Conservation (phyloP, 2,888 invertebrate genomes). For the Pollenia angustigena region DNA sequence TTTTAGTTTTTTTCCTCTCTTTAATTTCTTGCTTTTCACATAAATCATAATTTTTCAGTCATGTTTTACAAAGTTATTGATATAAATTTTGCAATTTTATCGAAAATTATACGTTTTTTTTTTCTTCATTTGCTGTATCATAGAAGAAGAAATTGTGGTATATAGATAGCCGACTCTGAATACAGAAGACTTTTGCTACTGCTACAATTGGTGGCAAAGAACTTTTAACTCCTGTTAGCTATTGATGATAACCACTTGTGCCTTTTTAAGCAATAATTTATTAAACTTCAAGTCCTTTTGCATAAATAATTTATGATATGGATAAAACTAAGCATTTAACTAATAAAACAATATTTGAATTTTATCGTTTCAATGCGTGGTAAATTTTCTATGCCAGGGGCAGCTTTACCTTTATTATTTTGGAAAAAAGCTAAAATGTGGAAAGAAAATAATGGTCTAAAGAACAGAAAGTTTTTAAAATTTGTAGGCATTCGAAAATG, state of each 20-base stretch:
- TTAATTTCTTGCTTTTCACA: conserved; percentile 4
- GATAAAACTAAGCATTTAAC: conserved; percentile 53
- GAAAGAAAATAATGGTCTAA: background rate
- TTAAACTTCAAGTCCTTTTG: conserved; percentile 51
- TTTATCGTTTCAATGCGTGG: conserved; percentile 6
- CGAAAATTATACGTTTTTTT: conserved; percentile 33
- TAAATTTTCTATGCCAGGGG: conserved; percentile 22
- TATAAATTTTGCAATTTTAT: conserved; percentile 67
- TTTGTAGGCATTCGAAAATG: background rate
- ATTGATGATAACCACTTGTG: conserved; percentile 65
- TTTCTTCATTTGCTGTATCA: conserved; percentile 1
- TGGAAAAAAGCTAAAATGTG: background rate
- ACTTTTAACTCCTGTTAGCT: conserved; percentile 39
- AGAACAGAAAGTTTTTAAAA: background rate
- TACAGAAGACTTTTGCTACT: conserved; percentile 1
- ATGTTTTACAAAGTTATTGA: conserved; percentile 73
- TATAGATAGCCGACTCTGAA: background rate
- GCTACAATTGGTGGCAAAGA: background rate
- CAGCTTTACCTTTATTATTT: conserved; percentile 22
- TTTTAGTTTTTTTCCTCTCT: background rate
- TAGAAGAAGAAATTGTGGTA: background rate
- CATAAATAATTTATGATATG: conserved; percentile 64
- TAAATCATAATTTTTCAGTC: conserved; percentile 71
- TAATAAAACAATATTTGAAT: conserved; percentile 52
- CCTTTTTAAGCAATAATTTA: conserved; percentile 62